Percentiles rank a stretch among this genome's conserved stretches.
phyloP scores from a whole-genome alignment of 1,140 invertebrate genomes.

The Planococcus citri region DNA sequence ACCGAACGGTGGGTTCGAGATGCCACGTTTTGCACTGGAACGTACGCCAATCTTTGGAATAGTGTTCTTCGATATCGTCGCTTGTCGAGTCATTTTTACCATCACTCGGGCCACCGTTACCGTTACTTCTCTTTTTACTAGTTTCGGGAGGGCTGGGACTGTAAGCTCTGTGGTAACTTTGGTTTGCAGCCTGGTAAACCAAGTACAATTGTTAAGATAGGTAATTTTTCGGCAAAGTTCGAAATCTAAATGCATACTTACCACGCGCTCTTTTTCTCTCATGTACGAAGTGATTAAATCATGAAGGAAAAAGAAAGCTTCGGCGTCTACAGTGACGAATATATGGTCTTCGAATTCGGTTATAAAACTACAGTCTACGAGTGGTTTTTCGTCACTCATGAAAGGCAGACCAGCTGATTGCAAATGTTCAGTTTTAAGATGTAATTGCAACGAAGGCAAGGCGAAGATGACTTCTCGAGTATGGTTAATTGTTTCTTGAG shows the following conservation, averaged over 20 bases:
- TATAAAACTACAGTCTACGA: constrained; percentile 91
- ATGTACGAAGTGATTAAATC: constrained; percentile 93
- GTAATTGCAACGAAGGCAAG: constrained; percentile 78
- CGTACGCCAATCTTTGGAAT: constrained; percentile 74
- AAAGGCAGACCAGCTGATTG: constrained; percentile 37
- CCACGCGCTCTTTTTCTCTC: constrained; percentile 76
- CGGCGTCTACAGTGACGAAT: constrained; percentile 93
- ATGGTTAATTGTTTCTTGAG: constrained; percentile 64
- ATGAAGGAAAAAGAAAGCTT: constrained; percentile 94
- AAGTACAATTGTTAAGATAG: not conserved
- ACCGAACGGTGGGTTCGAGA: constrained; percentile 90
- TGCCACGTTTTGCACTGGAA: constrained; percentile 96
- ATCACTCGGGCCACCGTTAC: not conserved
- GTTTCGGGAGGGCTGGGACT: not conserved
- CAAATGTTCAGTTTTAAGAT: constrained; percentile 84
- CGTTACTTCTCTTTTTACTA: not conserved
- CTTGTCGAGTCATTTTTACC: not conserved
- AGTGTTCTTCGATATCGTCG: not conserved
- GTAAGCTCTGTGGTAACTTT: constrained; percentile 9
- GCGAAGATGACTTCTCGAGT: constrained; percentile 91
- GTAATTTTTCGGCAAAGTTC: not conserved
- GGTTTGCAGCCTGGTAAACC: not conserved
- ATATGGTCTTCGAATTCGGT: constrained; percentile 98
- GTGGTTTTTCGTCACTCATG: constrained; percentile 73
- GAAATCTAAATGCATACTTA: constrained; percentile 34